phyloP scores from a whole-genome alignment of 2,797 vertebrate species.

The Silurus aristotelis region DNA sequence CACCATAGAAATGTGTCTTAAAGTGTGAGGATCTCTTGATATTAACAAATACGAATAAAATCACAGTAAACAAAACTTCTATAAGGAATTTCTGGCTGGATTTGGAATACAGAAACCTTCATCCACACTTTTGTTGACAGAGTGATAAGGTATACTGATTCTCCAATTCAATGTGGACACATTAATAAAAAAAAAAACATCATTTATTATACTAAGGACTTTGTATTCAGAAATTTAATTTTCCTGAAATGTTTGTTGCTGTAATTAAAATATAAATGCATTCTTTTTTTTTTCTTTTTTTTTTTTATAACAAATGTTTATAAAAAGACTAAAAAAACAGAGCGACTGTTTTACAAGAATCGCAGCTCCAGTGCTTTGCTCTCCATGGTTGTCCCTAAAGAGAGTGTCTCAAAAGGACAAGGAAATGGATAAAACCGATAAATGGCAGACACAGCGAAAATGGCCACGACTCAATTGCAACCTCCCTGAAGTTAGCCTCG shows the following conservation, averaged over 20 bases:
- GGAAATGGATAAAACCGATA: neutral
- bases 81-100: too few relatives aligned
- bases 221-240: neutral
- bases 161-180: neutral
- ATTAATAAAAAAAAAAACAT: too few relatives aligned
- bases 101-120: too few relatives aligned
- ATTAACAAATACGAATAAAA: neutral
- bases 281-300: neutral
- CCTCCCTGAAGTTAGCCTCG: slow-evolving; percentile 20
- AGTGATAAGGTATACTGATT: neutral
- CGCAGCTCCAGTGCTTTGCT: neutral
- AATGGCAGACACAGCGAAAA: slow-evolving; percentile 15
- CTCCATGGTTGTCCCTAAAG: neutral
- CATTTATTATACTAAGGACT: neutral
- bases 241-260: neutral
- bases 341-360: neutral
- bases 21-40: too few relatives aligned
- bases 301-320: neutral
- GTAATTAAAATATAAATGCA: neutral
- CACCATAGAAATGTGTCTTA: too few relatives aligned
- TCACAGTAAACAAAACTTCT: neutral
- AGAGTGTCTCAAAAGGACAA: neutral
- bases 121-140: too few relatives aligned
- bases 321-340: neutral
- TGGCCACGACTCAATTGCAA: neutral